Evolutionary conservation across 2,797 vertebrate genomes (phyloP).

Genomic region (Anableps anableps): DNA sequence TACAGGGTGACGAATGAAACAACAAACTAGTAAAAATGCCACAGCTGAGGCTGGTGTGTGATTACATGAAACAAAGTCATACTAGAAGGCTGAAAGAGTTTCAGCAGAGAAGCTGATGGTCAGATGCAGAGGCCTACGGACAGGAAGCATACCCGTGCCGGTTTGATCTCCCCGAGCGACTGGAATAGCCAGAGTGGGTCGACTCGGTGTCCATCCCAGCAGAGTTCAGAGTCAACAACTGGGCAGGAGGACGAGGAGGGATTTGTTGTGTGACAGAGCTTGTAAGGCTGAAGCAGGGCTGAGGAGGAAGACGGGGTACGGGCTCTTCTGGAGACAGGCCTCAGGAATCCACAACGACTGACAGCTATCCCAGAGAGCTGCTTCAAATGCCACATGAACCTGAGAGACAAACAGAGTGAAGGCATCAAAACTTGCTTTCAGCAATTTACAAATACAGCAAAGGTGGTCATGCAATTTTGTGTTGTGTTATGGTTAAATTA

Average conservation of each 20-base stretch:
- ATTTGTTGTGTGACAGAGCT: constrained; percentile 39
- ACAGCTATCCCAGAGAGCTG: constrained; percentile 60
- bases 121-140: constrained; percentile 16
- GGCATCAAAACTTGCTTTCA: background rate
- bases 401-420: constrained; percentile 38
- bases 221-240: constrained; percentile 50
- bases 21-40: constrained; percentile 23
- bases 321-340: constrained; percentile 69
- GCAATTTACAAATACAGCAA: constrained; percentile 5
- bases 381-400: constrained; percentile 67
- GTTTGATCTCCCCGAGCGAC: constrained; percentile 93
- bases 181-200: constrained; percentile 94
- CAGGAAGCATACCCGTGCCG: constrained; percentile 87
- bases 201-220: constrained; percentile 96
- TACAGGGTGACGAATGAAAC: constrained; percentile 18
- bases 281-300: constrained; percentile 40
- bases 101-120: constrained; percentile 5
- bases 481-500: background rate
- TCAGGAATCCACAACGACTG: constrained; percentile 62
- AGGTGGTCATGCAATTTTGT: background rate
- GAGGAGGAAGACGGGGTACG: constrained; percentile 45
- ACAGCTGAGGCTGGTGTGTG: background rate
- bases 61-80: background rate
- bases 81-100: background rate
- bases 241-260: constrained; percentile 53